Percentiles rank a stretch among this genome's conserved stretches.
Evolutionary conservation across 1,140 invertebrate species (phyloP).

Genomic region (Venturia canescens): DNA sequence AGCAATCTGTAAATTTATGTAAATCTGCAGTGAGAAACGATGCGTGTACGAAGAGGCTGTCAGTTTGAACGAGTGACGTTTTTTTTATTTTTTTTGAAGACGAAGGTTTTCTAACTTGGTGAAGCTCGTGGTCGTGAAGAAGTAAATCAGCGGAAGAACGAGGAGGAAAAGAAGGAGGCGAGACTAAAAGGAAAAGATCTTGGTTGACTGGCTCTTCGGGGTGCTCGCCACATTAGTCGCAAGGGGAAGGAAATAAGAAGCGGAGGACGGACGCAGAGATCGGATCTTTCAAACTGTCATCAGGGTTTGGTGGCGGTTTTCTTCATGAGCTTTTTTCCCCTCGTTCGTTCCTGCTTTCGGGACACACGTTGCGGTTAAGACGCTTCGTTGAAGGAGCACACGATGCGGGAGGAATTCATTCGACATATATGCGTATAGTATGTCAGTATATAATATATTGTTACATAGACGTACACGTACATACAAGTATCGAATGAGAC

Average conservation of each 20-base stretch:
- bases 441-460: too few relatives aligned
- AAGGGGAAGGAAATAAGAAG: background rate
- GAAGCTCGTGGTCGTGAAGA: too few relatives aligned
- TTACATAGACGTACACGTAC: too few relatives aligned
- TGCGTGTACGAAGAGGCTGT: too few relatives aligned
- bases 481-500: background rate
- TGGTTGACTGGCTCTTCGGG: constrained; percentile 42
- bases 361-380: constrained; percentile 38
- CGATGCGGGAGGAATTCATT: constrained; percentile 25
- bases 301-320: constrained; percentile 31
- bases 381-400: constrained; percentile 3
- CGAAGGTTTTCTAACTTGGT: too few relatives aligned
- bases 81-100: too few relatives aligned
- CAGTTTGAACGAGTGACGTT: background rate
- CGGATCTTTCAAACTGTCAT: constrained; percentile 51
- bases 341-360: constrained; percentile 12
- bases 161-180: background rate
- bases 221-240: constrained; percentile 51
- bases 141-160: background rate
- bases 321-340: background rate
- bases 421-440: too few relatives aligned
- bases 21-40: too few relatives aligned
- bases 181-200: constrained; percentile 13
- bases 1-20: too few relatives aligned
- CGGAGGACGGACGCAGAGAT: constrained; percentile 25